Base-by-base conservation (phyloP, 37 sponge, comb jelly and placozoan genomes). In the Amphimedon queenslandica region DNA sequence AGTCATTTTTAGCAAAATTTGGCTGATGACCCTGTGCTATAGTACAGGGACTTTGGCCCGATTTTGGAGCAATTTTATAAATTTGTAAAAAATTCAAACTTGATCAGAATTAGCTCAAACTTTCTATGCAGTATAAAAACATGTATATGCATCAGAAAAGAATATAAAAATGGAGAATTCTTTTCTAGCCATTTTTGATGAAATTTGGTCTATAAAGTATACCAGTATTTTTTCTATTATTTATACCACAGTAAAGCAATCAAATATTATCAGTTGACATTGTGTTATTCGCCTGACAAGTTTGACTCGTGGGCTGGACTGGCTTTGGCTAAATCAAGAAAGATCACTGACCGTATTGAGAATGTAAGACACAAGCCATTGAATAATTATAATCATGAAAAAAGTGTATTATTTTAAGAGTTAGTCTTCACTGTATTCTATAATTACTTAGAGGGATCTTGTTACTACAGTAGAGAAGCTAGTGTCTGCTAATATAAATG, bases 271-370 rank as follows among this genome's bases (percentile, higher is more conserved):
- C 61, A 34, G 60, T 55, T 71, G 24, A 77, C 61, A 38, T 55
- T 90, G 27, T 81, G 73, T 40, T 86, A 90, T 53, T 70, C 55
- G 40, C 87, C 87, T 4, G 71, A 72, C 39, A 32, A 67, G 37
- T 85, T 90, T 76, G 87, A 85, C 39, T 80, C 91, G 0, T 90
- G 91, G 91, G 80, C 87, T n/a, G 91, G 91, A 1, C 51, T 90
- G 25, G 91, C 91, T 21, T 61, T 85, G 40, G 87, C 82, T 37
- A 35, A 66, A 20, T 70, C 90, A 8, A 41, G 66, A 36, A 79
- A 57, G 37, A 80, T 89, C 2, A 42, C 67, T 4, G 80, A 89
- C 6, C n/a, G 72, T 60, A 33, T 47, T 88, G 36, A 72, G 82
- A 41, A 36, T 34, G 70, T 83, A 79, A 24, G 20, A 47, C 53